phyloP scores from a whole-genome alignment of 1,140 invertebrate species.

The Doryteuthis pealeii region DNA sequence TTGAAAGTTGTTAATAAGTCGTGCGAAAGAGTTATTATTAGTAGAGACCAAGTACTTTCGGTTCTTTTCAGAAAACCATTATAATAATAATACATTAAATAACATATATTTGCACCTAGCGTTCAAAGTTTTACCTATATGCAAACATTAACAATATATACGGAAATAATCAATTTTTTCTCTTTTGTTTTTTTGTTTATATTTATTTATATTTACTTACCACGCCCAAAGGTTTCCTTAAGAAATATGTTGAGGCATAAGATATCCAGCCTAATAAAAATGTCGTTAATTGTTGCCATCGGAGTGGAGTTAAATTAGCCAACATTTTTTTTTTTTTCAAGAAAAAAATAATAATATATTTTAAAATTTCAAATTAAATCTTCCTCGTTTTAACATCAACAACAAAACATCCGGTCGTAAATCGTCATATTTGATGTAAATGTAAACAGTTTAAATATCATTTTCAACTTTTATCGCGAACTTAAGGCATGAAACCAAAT shows the following conservation, averaged over 20 bases:
- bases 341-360: too few relatives aligned
- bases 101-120: neutral
- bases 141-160: neutral
- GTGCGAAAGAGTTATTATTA: too few relatives aligned
- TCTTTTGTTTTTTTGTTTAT: neutral
- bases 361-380: too few relatives aligned
- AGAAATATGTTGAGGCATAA: slow-evolving; percentile 62
- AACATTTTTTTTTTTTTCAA: too few relatives aligned
- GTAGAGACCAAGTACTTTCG: too few relatives aligned
- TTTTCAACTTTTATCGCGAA: too few relatives aligned
- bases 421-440: too few relatives aligned
- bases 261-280: slow-evolving; percentile 60
- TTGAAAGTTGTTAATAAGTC: neutral
- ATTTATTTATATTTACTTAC: slow-evolving; percentile 36
- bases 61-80: neutral
- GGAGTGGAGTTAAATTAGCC: neutral
- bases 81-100: neutral
- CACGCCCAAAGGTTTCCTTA: slow-evolving; percentile 63
- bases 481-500: too few relatives aligned
- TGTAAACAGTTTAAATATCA: too few relatives aligned
- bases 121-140: neutral
- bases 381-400: too few relatives aligned
- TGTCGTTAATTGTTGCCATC: slow-evolving; percentile 45
- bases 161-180: neutral
- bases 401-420: too few relatives aligned